Base-by-base conservation (phyloP, 92 coral and sea anemone species). In the Epizoanthus scotinus region DNA sequence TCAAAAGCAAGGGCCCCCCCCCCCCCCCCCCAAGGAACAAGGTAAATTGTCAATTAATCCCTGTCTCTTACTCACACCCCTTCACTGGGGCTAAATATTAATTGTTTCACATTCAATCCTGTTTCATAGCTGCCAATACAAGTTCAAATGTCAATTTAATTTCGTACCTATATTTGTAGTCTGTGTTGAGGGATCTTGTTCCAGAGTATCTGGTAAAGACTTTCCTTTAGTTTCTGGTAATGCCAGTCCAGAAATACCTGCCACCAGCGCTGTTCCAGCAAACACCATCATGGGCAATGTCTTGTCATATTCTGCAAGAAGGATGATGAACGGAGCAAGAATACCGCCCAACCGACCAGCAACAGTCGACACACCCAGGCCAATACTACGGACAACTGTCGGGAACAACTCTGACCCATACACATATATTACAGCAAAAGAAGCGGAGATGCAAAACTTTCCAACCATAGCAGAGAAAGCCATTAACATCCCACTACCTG, bases 401-500 rank as follows among this genome's bases (percentile, higher is more conserved):
- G 98, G 98, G 61, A 93, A 86, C 53, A 95, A 84, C 84, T 95
- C 98, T 17, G 98, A 83, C 0, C 92, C 89, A 82, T 84, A 95
- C 26, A 95, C 87, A 87, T 95, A 91, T 7, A 91, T 64, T 27
- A 91, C 87, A 10, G 89, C 90, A 91, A 93, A 95, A 14, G 98
- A 92, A 2, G 98, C 92, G 0, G 93, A 90, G 54, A 95, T 95
- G 61, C 97, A 89, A 77, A 94, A 91, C 70, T 95, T 95, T 26
- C 98, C 98, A 18, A 86, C 34, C 89, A 95, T 91, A 63, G 98
- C 97, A 12, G 89, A 69, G 6, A 53, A 42, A 15, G 98, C 78
- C 12, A 88, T 71, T 55, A 85, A 69, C 5, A 59, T 25, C 6
- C 63, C 36, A 26, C 86, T 90, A 6, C 42, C 58, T 54, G 84